Evolutionary conservation across 2,888 invertebrate species (phyloP).

Genomic region (Melanotus villosus): DNA sequence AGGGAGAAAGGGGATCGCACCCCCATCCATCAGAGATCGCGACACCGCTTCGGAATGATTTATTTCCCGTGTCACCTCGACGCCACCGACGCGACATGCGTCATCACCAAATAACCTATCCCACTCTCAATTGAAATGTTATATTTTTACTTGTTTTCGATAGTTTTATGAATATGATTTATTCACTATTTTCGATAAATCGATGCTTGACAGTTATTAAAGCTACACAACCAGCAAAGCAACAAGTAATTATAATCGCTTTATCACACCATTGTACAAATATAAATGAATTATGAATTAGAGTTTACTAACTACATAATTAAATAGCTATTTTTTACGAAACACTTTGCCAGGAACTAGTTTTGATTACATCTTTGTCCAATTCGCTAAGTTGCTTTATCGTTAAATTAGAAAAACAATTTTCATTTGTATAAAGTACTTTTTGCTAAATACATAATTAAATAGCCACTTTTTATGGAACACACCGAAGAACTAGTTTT

Average conservation of each 20-base stretch:
- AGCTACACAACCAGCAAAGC: slow-evolving; percentile 47
- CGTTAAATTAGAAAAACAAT: too few relatives aligned
- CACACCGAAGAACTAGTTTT: too few relatives aligned
- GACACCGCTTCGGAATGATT: slow-evolving; percentile 61
- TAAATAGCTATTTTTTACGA: background rate
- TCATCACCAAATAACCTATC: slow-evolving; percentile 64
- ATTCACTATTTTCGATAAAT: slow-evolving; percentile 59
- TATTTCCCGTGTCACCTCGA: slow-evolving; percentile 61
- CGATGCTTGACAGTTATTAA: slow-evolving; percentile 52
- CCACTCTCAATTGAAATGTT: slow-evolving; percentile 62
- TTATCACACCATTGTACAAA: background rate
- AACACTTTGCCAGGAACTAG: too few relatives aligned
- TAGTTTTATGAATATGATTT: slow-evolving; percentile 53
- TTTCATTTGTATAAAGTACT: too few relatives aligned
- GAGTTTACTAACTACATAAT: background rate
- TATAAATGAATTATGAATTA: background rate
- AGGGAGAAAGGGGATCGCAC: slow-evolving; percentile 49
- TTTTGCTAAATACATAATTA: too few relatives aligned
- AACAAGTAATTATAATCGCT: slow-evolving; percentile 54
- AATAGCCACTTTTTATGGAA: too few relatives aligned
- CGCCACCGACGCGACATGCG: slow-evolving; percentile 62
- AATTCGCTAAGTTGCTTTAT: too few relatives aligned
- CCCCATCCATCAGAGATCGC: slow-evolving; percentile 61
- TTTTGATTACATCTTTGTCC: too few relatives aligned
- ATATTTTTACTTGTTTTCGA: slow-evolving; percentile 56